A percentile compares a stretch with the other conserved stretches of the same genome.
phyloP scores from a whole-genome alignment of 2,113 vertebrate species.

The Zosterops lateralis region DNA sequence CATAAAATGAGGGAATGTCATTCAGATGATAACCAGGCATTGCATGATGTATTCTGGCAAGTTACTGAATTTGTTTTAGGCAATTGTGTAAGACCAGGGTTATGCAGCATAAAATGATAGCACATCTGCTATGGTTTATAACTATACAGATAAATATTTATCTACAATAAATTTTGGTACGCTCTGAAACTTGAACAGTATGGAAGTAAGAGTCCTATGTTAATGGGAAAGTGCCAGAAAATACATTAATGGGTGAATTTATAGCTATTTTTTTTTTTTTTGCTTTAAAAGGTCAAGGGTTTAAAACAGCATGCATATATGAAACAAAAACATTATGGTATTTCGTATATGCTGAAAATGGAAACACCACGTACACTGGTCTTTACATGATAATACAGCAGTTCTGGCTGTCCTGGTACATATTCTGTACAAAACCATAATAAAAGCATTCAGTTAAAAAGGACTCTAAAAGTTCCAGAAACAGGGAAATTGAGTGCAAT shows the following conservation, averaged over 20 bases:
- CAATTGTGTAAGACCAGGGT: not conserved
- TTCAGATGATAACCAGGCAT: not conserved
- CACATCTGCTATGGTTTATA: not conserved
- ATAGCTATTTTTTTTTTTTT: not conserved
- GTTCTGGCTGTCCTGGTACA: not conserved
- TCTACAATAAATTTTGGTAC: not conserved
- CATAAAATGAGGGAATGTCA: not conserved
- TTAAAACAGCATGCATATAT: not conserved
- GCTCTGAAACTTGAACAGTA: not conserved
- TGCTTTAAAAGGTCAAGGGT: not conserved
- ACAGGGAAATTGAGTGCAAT: not conserved
- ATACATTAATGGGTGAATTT: not conserved
- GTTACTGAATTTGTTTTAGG: not conserved
- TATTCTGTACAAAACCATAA: not conserved
- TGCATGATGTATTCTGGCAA: not conserved
- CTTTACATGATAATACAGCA: not conserved
- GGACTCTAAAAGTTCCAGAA: not conserved
- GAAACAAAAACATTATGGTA: not conserved
- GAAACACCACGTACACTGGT: not conserved
- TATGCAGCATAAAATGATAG: not conserved
- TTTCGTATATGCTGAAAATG: not conserved
- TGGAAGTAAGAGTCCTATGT: not conserved
- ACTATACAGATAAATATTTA: conserved; percentile 19
- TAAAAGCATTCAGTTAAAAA: not conserved
- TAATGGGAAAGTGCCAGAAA: not conserved